Evolutionary conservation across 1,140 invertebrate genomes (phyloP).

Genomic region (Listronotus oregonensis): DNA sequence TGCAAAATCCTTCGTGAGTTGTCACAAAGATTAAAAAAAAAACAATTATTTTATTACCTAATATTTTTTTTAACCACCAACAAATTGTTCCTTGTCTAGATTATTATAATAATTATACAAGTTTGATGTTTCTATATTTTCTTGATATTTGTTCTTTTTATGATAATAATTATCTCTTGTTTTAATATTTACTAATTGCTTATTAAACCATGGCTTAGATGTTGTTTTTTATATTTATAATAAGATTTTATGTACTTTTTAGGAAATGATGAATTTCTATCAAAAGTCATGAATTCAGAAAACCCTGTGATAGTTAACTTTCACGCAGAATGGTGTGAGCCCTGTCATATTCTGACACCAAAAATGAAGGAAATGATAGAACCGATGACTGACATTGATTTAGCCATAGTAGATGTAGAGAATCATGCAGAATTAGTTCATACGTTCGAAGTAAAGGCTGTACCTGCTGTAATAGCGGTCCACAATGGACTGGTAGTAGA

Average conservation of each 20-base stretch:
- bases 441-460: constrained; percentile 85
- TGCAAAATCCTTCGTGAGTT: no score
- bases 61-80: no score
- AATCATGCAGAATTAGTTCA: constrained; percentile 81
- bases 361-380: constrained; percentile 83
- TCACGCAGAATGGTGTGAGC: constrained; percentile 93
- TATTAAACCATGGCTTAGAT: no score
- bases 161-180: no score
- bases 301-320: constrained; percentile 86
- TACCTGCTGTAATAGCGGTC: constrained; percentile 88
- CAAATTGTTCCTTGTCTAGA: no score
- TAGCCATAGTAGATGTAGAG: constrained; percentile 93
- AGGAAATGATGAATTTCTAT: constrained; percentile 63
- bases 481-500: constrained; percentile 87
- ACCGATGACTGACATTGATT: constrained; percentile 75
- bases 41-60: no score
- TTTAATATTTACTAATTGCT: no score
- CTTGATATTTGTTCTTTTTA: no score
- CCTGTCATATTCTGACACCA: constrained; percentile 92
- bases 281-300: constrained; percentile 79
- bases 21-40: no score
- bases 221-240: no score
- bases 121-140: no score
- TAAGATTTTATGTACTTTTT: neutral
- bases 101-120: no score